phyloP scores from a whole-genome alignment of 2,113 vertebrate species.

The Hippocampus guttulatus region DNA sequence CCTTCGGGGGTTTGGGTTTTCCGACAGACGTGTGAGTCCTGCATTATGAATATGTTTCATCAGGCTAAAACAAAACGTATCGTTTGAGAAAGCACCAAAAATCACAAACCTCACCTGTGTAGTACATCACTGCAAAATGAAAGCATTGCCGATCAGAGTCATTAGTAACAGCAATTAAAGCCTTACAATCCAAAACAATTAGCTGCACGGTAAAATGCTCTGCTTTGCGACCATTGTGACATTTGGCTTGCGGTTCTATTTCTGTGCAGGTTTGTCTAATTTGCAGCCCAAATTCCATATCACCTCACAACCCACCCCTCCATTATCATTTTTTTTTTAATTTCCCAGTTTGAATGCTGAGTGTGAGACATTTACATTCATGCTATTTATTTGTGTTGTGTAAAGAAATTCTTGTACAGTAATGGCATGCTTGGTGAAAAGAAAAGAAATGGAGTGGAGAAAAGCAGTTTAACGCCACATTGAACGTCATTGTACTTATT shows the following conservation, averaged over 20 bases:
- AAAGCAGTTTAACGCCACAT: constrained; percentile 32
- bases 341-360: constrained; percentile 20
- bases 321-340: not conserved
- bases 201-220: constrained; percentile 9
- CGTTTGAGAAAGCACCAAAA: not conserved
- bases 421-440: constrained; percentile 31
- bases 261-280: not conserved
- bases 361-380: constrained; percentile 37
- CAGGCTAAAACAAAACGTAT: not conserved
- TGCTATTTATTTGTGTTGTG: constrained; percentile 63
- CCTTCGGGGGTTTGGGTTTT: constrained; percentile 8
- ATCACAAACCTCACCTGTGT: not conserved
- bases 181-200: constrained; percentile 17
- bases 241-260: constrained; percentile 19
- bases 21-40: constrained; percentile 9
- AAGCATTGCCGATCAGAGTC: constrained; percentile 20
- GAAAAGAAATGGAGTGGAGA: constrained; percentile 5
- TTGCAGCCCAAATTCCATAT: constrained; percentile 2
- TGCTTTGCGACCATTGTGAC: constrained; percentile 18
- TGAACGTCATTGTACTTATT: constrained; percentile 60
- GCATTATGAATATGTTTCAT: constrained; percentile 16
- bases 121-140: not conserved
- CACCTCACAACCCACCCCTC: constrained; percentile 2
- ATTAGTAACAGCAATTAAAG: constrained; percentile 11
- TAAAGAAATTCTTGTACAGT: constrained; percentile 30